Base-by-base conservation (phyloP, 1,140 invertebrate genomes). In the Cecropterus lyciades region DNA sequence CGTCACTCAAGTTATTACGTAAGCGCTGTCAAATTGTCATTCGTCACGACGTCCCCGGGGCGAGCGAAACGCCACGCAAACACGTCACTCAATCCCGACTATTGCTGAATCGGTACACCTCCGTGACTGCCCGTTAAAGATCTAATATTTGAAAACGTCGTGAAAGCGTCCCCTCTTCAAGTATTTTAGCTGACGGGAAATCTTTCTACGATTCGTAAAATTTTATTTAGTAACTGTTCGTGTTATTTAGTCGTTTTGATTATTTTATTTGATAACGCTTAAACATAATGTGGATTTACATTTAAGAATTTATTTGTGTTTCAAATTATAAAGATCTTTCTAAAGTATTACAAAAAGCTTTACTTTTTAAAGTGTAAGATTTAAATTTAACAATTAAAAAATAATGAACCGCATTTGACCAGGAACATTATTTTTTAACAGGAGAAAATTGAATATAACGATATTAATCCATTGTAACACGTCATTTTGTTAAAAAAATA, bases 1-100 rank as follows among this genome's bases (percentile, higher is more conserved):
- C 14, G 14, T 48, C 57, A 46, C 43, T 15, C 57, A 16, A 62
- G 53, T 69, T 57, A 56, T 46, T 65, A 40, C 52, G 60, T 59
- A 27, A 45, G 46, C 30, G 67, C 46, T 66, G 46, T 66, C 65
- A 66, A 66, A 57, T 66, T 27, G 55, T 67, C 65, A 59, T 67
- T 52, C 48, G 33, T 59, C 55, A 67, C 43, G 55, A 10, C 11
- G 67, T 65, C 33, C 67, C 60, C 42, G 27, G 49, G 67, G 67
- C 60, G 46, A 51, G 67, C 60, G 24, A 51, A 56, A 56, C 40
- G 37, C 24, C 45, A 53, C 15, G 33, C 49, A 42, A 57, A 46
- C 52, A 69, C 24, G 46, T 43, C 53, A 49, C 60, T 57, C 52
- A 59, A 48, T 43, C 13, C 43, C 52, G 14, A 51, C 45, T 57